phyloP scores from a whole-genome alignment of 2,113 vertebrate species.

The Aix galericulata region DNA sequence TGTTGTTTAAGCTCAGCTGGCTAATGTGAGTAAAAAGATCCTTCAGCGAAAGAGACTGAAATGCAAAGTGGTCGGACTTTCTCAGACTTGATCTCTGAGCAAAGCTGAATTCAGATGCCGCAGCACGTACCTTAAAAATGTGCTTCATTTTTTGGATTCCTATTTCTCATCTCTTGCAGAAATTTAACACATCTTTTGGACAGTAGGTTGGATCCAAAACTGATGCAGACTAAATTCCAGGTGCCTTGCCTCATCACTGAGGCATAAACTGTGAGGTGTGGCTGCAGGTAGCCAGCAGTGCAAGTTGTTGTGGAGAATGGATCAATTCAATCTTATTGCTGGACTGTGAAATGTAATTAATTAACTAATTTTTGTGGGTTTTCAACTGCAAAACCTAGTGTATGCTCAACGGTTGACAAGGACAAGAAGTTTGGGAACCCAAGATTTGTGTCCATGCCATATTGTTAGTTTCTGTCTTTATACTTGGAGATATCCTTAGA shows the following conservation, averaged over 20 bases:
- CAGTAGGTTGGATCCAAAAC: neutral
- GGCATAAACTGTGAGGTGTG: neutral
- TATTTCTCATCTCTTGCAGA: neutral
- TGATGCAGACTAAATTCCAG: neutral
- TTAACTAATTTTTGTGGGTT: neutral
- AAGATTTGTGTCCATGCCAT: neutral
- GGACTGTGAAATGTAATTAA: neutral
- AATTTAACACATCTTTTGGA: neutral
- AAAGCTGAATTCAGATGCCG: neutral
- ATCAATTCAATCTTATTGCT: neutral
- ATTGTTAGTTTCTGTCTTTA: neutral
- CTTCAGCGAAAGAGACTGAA: neutral
- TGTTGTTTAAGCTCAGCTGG: neutral
- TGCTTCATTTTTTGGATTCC: neutral
- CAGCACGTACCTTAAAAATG: neutral
- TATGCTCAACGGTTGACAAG: neutral
- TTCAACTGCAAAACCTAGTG: neutral
- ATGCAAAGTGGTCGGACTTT: neutral
- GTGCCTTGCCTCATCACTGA: neutral
- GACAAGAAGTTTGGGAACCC: neutral
- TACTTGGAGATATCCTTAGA: neutral
- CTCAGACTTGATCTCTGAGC: neutral
- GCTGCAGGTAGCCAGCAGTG: neutral
- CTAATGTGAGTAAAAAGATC: neutral
- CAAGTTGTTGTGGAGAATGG: neutral